Percentiles rank a stretch among this genome's conserved stretches.
Evolutionary conservation across 2,797 vertebrate species (phyloP).

Genomic region (Oceanodroma leucorhoa): DNA sequence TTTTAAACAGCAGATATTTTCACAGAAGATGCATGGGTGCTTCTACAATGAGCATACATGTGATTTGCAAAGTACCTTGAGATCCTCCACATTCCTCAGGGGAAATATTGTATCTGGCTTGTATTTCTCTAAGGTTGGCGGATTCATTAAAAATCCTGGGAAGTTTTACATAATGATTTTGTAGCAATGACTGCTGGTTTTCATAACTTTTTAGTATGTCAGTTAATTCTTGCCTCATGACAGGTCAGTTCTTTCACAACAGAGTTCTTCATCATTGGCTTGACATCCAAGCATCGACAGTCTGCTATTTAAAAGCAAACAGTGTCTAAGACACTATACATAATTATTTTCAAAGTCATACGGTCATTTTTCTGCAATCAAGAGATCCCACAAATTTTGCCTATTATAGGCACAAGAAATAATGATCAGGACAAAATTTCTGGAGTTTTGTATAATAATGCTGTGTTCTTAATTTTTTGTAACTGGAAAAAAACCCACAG

Average conservation of each 20-base stretch:
- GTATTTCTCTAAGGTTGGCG: neutral
- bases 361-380: neutral
- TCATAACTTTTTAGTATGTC: neutral
- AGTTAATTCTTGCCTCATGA: neutral
- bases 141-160: neutral
- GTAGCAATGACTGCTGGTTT: neutral
- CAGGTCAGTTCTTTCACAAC: neutral
- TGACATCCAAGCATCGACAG: neutral
- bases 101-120: neutral
- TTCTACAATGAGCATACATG: neutral
- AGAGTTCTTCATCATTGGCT: neutral
- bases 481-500: neutral
- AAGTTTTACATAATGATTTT: conserved; percentile 3
- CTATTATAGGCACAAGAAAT: neutral
- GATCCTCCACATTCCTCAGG: neutral
- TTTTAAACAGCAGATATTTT: conserved; percentile 1
- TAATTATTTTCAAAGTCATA: neutral
- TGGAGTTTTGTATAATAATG: neutral
- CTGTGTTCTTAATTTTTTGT: neutral
- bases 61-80: neutral
- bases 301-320: neutral
- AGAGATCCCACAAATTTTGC: neutral
- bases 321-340: neutral
- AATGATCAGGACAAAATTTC: neutral
- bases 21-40: neutral